A percentile compares a stretch with the other conserved stretches of the same genome.
These are phyloP conservation scores for Palaemon carinicauda DNA, from an alignment of 1,140 invertebrate genomes.

Conservation along the genomic window DNA sequence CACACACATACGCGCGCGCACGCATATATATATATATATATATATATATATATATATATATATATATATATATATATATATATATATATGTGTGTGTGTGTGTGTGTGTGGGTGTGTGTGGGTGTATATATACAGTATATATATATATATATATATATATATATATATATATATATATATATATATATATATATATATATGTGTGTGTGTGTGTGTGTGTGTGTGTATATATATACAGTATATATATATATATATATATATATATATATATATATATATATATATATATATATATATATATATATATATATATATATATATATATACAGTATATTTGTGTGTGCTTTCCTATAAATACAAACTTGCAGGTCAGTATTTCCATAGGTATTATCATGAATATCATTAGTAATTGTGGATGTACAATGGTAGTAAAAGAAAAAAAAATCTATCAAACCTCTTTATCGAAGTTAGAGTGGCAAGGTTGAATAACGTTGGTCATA, in stretches of 20 bases:
- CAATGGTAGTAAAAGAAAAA: too few species aligned
- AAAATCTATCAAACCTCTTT: too few species aligned
- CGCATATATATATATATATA: neutral
- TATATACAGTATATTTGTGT: too few species aligned
- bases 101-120: neutral
- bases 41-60: neutral
- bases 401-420: too few species aligned
- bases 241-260: slow-evolving; percentile 2
- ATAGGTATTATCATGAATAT: too few species aligned
- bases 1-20: too few species aligned
- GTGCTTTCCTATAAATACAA: too few species aligned
- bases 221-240: neutral
- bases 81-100: neutral
- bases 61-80: neutral
- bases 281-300: slow-evolving; percentile 12
- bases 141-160: too few species aligned
- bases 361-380: too few species aligned
- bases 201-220: too few species aligned
- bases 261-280: neutral
- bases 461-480: too few species aligned
- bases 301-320: neutral
- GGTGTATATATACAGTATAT: neutral
- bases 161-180: neutral
- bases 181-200: neutral
- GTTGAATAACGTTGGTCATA: too few species aligned